These are phyloP conservation scores for Danio tinwini DNA, from an alignment of 2,797 vertebrate genomes.

Conservation along the genomic window DNA sequence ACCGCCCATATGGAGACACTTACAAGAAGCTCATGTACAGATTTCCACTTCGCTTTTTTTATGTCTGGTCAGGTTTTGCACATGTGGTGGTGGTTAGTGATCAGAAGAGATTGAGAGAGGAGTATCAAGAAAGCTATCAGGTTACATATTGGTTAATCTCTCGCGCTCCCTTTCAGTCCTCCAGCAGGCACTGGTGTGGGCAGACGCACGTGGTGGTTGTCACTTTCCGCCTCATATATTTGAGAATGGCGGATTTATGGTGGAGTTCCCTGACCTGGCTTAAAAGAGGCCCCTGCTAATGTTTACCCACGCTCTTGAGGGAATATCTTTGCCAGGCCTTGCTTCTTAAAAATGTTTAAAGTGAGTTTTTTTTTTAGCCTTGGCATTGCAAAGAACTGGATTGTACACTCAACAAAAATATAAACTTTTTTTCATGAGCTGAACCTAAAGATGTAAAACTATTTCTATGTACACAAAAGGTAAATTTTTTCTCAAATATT, in stretches of 20 bases:
- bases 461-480: no score
- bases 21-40: constrained; percentile 80
- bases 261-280: constrained; percentile 30
- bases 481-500: no score
- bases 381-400: neutral
- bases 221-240: constrained; percentile 44
- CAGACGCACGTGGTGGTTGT: constrained; percentile 10
- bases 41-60: constrained; percentile 70
- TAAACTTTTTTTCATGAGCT: no score
- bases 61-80: constrained; percentile 69
- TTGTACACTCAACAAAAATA: neutral
- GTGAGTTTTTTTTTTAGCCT: neutral
- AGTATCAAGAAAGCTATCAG: constrained; percentile 48
- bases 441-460: no score
- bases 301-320: constrained; percentile 26
- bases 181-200: constrained; percentile 16
- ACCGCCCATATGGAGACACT: constrained; percentile 78
- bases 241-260: constrained; percentile 25
- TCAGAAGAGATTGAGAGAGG: constrained; percentile 59
- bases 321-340: constrained; percentile 28
- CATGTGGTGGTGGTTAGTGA: constrained; percentile 74
- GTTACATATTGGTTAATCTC: constrained; percentile 47
- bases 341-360: constrained; percentile 28
- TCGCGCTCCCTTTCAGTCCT: constrained; percentile 17
- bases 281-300: constrained; percentile 15